Evolutionary conservation across 2,888 invertebrate genomes (phyloP).

Genomic region (Lycia hirtaria): DNA sequence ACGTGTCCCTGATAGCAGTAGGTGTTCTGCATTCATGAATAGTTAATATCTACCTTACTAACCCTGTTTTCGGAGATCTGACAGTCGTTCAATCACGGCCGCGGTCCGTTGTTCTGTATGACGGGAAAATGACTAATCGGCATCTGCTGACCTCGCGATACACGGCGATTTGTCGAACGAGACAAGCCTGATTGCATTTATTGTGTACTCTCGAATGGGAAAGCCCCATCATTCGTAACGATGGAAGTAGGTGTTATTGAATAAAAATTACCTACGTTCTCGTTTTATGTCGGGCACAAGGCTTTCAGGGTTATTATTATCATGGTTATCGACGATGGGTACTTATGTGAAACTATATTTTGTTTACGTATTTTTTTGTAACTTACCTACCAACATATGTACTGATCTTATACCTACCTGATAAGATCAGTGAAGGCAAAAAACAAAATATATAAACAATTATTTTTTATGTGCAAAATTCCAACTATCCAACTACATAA

Average conservation of each 20-base stretch:
- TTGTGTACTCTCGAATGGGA: constrained; percentile 33
- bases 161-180: constrained; percentile 31
- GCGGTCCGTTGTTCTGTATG: constrained; percentile 27
- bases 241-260: background rate
- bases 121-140: constrained; percentile 42
- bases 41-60: constrained; percentile 25
- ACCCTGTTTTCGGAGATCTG: constrained; percentile 36
- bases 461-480: too few relatives aligned
- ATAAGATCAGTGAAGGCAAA: too few relatives aligned
- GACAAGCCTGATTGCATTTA: constrained; percentile 43
- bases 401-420: too few relatives aligned
- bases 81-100: constrained; percentile 41
- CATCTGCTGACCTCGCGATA: constrained; percentile 37
- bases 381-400: background rate
- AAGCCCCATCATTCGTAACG: constrained; percentile 18
- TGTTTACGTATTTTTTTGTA: background rate
- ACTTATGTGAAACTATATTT: background rate
- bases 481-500: too few relatives aligned
- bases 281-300: constrained; percentile 9
- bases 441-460: too few relatives aligned
- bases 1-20: constrained; percentile 18
- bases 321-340: background rate
- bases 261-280: constrained; percentile 2
- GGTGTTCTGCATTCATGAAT: constrained; percentile 20
- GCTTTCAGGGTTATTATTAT: constrained; percentile 2